Evolutionary conservation across 2,888 invertebrate genomes (phyloP).

Genomic region (Rhamphomyia laevipes): DNA sequence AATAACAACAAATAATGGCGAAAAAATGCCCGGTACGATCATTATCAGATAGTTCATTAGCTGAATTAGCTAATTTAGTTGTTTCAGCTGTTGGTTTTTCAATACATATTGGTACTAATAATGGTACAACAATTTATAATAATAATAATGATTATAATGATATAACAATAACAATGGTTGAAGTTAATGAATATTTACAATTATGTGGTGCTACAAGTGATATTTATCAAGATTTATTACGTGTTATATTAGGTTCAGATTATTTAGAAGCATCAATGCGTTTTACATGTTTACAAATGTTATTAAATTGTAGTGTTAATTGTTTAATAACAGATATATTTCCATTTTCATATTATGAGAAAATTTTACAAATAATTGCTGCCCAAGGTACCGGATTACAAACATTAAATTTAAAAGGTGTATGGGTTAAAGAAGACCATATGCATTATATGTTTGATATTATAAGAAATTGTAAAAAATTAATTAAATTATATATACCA

Average conservation of each 20-base stretch:
- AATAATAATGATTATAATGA: constrained; percentile 24
- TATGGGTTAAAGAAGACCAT: constrained; percentile 61
- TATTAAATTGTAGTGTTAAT: constrained; percentile 53
- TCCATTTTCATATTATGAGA: constrained; percentile 58
- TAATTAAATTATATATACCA: constrained; percentile 53
- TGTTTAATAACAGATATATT: constrained; percentile 55
- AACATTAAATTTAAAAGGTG: constrained; percentile 55
- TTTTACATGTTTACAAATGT: constrained; percentile 51
- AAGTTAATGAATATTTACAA: constrained; percentile 48
- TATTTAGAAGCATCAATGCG: constrained; percentile 55
- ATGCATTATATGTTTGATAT: constrained; percentile 49
- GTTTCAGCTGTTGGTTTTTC: constrained; percentile 51
- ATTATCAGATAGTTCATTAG: constrained; percentile 47
- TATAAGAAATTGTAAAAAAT: constrained; percentile 45
- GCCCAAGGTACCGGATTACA: constrained; percentile 52
- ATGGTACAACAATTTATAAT: constrained; percentile 40
- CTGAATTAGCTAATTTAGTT: constrained; percentile 47
- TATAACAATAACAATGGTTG: constrained; percentile 45
- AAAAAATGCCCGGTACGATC: constrained; percentile 50
- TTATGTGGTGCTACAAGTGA: constrained; percentile 51
- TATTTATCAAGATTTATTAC: constrained; percentile 55
- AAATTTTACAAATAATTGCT: constrained; percentile 52
- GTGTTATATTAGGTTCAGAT: constrained; percentile 51
- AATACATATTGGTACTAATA: constrained; percentile 41
- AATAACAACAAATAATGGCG: constrained; percentile 40